Evolutionary conservation across 1,140 invertebrate genomes (phyloP), one percentile per base, ranked within the genome.

Genomic region (Drosophila obscura): DNA sequence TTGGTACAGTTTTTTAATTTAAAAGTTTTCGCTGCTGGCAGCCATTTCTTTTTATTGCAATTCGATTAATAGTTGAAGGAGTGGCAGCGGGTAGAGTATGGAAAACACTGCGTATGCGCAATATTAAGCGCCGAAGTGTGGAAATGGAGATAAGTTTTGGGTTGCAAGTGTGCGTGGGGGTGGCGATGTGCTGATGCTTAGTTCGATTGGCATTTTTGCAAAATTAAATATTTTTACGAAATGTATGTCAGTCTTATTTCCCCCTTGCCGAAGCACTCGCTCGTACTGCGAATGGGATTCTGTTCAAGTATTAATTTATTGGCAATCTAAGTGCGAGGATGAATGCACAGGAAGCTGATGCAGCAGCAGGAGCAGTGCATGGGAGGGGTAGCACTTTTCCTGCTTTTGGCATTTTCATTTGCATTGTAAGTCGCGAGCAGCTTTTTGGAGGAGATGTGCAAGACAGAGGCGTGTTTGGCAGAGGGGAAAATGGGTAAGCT

Each of bases 291-390:
- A 13, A 28, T 59, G 45, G 11, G 28, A 16, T 15, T 39, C 19
- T 67, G 62, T 60, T 75, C 73, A 28, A 74, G 63, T 53, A 77
- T 76, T 77, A 77, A 76, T 77, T 77, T 76, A 77, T 77, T 77
- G 64, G 51, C 58, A 77, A 73, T 73, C 65, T 71, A 71, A 69
- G 69, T 71, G 65, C 52, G 39, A 52, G 55, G 46, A 72, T 59
- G 28, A 72, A 46, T 71, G 68, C 53, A 71, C 41, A 71, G 53
- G 19, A 75, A 58, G 48, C 59, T 16, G 62, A 49, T 48, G 52
- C 44, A 22, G 16, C 16, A 46, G 41, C 31, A 41, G 22, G 26
- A 16, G 15, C 6, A n/a, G 22, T 56, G 24, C 55, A 46, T 13
- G 15, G 22, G 35, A 59, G 11, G 8, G 48, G 16, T 7, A 19